A percentile compares a stretch with the other conserved stretches of the same genome.
Conservation (phyloP, 2,113 vertebrate genomes). For the Diadophis punctatus region DNA sequence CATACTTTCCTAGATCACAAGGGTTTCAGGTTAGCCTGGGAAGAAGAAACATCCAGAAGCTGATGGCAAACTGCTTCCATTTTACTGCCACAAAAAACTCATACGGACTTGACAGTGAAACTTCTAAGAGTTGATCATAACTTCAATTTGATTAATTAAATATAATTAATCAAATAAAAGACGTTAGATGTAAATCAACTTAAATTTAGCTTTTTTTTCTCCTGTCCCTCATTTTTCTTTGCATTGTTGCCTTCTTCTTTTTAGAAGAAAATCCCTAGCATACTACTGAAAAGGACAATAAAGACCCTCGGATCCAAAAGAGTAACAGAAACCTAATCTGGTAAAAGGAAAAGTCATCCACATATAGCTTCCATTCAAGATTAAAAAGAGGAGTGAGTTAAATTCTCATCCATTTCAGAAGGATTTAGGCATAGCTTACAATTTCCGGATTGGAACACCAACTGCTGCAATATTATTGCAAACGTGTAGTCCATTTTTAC, state of each 20-base stretch:
- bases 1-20: background rate
- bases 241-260: background rate
- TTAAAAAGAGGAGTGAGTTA: background rate
- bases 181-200: background rate
- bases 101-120: background rate
- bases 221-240: background rate
- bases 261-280: background rate
- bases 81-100: background rate
- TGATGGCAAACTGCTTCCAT: background rate
- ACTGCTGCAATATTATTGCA: background rate
- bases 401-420: background rate
- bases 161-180: background rate
- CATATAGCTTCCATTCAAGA: background rate
- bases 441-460: background rate
- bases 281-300: background rate
- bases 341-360: background rate
- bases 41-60: background rate
- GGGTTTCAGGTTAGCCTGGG: background rate
- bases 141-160: background rate
- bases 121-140: background rate
- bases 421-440: background rate
- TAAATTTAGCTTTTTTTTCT: background rate
- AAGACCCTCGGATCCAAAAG: background rate
- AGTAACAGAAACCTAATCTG: background rate
- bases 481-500: background rate